Base-by-base conservation (phyloP, 2,888 invertebrate species). In the Lasioglossum leucozonium region DNA sequence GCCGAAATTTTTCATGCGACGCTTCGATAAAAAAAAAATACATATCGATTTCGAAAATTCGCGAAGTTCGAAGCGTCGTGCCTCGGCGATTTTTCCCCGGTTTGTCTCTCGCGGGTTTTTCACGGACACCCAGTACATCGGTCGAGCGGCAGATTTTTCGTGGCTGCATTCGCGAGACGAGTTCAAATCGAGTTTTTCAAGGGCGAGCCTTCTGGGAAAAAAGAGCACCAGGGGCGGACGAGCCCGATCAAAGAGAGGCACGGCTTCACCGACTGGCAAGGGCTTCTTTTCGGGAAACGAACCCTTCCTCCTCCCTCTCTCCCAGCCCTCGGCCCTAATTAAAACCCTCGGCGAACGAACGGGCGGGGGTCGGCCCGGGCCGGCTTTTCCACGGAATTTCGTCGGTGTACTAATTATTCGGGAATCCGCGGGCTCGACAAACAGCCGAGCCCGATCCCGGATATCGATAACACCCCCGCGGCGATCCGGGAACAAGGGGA, bases 401-500 rank as follows among this genome's bases (percentile, higher is more conserved):
- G 62, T 34, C 40, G 58, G 44, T 40, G 80, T 65, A 58, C 82
- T 80, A 82, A 82, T 82, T 82, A 82, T 82, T 82, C 81, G 42
- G 47, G 62, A 82, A 51, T 80, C 40, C 34, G 62, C 62, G 30
- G 62, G 16, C 62, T 10, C 34, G 18, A 71, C 80, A 80, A 69
- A 67, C 55, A 30, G 34, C 1, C 65, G 11, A 42, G 8, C 34
- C 16, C 76, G 11, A 37, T 30, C 42, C 10, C 40, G 30, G 47
- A 74, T 47, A 65, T 76, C 44, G 65, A 67, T 76, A 72, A 72
- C 72, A 51, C 22, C 34, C 51, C 30, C 34, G 40, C 51, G 37
- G 55, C n/a, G 73, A 30, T 37, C 34, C 37, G n/a, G 11, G 18
- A 44, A 47, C 30, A 26, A 44, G 72, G 72, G 47, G 34, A 47